phyloP scores from a whole-genome alignment of 1,140 invertebrate genomes.

The Augochlora pura region DNA sequence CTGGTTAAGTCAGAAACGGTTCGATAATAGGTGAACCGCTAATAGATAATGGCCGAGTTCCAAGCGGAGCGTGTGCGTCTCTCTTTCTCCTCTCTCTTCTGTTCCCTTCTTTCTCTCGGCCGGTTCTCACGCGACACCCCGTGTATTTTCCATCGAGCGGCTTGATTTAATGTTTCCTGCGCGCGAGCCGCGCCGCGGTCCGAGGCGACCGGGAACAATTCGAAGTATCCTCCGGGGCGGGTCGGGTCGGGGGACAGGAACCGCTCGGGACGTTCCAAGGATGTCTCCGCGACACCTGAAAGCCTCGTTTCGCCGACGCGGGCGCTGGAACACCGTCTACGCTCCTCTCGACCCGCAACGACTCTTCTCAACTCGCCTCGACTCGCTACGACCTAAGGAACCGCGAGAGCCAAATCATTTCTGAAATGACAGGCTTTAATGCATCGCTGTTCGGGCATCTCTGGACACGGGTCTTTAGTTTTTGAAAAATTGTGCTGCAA shows the following conservation, averaged over 20 bases:
- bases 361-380: too few species aligned
- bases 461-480: too few species aligned
- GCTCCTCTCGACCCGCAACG: too few species aligned
- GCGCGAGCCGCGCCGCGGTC: not conserved
- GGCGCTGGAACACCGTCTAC: too few species aligned
- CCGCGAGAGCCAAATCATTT: too few species aligned
- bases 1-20: not conserved
- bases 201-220: slow-evolving; percentile 9
- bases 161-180: slow-evolving; percentile 45
- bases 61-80: not conserved
- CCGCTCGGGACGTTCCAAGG: slow-evolving; percentile 66
- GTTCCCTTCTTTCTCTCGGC: too few species aligned
- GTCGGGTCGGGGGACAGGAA: not conserved
- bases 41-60: not conserved
- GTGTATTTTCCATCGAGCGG: slow-evolving; percentile 28
- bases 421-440: too few species aligned
- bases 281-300: slow-evolving; percentile 70
- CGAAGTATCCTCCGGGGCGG: slow-evolving; percentile 41
- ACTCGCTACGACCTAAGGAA: too few species aligned
- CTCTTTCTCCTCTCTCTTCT: too few species aligned
- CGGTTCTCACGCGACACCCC: slow-evolving; percentile 31
- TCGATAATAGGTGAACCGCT: not conserved
- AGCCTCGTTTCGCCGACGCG: slow-evolving; percentile 5
- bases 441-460: too few species aligned
- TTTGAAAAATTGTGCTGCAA: too few species aligned